Evolutionary conservation across 2,113 vertebrate species (phyloP), one percentile per base, ranked within the genome.

Genomic region (Trichomycterus rosablanca): DNA sequence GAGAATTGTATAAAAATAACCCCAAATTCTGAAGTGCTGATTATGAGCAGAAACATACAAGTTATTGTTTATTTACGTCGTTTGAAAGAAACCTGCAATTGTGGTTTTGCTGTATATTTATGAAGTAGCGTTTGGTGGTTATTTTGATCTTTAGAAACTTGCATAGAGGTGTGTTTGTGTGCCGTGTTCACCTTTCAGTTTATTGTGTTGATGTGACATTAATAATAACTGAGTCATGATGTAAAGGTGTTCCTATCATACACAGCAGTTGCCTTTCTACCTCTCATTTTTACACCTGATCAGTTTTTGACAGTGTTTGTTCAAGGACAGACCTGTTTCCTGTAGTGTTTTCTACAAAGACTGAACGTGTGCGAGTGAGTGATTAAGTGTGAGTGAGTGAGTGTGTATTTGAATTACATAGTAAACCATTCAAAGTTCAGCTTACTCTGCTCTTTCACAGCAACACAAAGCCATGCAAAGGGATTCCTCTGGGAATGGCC

Each of bases 381-480:
- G 42, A 43, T 19, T 18, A 4, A 18, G 7, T 42, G 7, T 42
- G 39, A 6, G 39, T 42, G 39, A 1, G 28, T 48, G 26, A 9
- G 15, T 30, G 23, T 11, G 49, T 46, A 9, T 34, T 3, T 32
- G 11, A 7, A 7, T 9, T 32, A 32, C 26, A 20, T 28, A 12
- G 18, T 7, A 48, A 37, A 32, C 15, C 16, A 7, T 40, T 20
- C 8, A 39, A 51, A 39, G 7, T 40, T 28, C 28, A n/a, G 19
- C 24, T 19, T 18, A 18, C 15, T 8, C 19, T 46, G 50, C 18
- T 63, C 19, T 42, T 44, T 46, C 56, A 37, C 48, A 46, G 50
- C 6, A 45, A 54, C 34, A 55, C 54, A 63, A 20, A 53, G 19
- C 7, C 3, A 72, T 58, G 70, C 58, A 59, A 57, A 51, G 63